A percentile compares a stretch with the other conserved stretches of the same genome.
Evolutionary conservation across 92 coral and sea anemone genomes (phyloP).

Genomic region (Epizoanthus stellaris): DNA sequence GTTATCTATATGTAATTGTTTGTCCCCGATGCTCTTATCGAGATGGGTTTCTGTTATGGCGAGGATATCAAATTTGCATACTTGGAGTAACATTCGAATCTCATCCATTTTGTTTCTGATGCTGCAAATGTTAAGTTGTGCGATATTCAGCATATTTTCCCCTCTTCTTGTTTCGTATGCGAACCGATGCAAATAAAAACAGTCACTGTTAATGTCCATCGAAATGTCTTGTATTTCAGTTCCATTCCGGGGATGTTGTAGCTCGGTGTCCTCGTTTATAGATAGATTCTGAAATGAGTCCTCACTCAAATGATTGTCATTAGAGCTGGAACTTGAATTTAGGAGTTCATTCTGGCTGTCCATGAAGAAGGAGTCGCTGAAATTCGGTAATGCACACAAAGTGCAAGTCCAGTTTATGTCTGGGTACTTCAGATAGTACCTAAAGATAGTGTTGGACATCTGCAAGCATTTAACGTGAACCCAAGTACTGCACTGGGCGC

Average conservation of each 20-base stretch:
- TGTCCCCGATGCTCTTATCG: slow-evolving; percentile 36
- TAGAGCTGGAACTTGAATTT: neutral
- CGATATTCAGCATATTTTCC: slow-evolving; percentile 36
- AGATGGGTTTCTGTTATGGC: slow-evolving; percentile 53
- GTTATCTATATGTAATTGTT: slow-evolving; percentile 28
- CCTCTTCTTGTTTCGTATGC: slow-evolving; percentile 3
- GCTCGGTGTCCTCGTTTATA: neutral
- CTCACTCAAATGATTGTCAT: neutral
- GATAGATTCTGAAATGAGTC: neutral
- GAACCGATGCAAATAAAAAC: slow-evolving; percentile 12
- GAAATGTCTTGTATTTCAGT: neutral
- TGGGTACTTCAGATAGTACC: neutral
- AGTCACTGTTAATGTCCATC: neutral
- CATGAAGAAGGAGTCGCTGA: slow-evolving; percentile 21
- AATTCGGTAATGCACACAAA: slow-evolving; percentile 35
- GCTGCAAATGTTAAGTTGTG: slow-evolving; percentile 51
- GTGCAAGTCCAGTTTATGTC: slow-evolving; percentile 34
- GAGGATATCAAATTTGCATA: slow-evolving; percentile 49
- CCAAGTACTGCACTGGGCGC: slow-evolving; percentile 32
- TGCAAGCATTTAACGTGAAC: slow-evolving; percentile 37
- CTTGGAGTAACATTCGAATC: slow-evolving; percentile 21
- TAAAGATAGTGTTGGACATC: slow-evolving; percentile 11
- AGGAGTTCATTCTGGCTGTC: slow-evolving; percentile 10
- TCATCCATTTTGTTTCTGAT: slow-evolving; percentile 43
- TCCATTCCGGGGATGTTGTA: neutral